Evolutionary conservation across 2,888 invertebrate species (phyloP), one percentile per base, ranked within the genome.

Genomic region (Spodoptera picta): DNA sequence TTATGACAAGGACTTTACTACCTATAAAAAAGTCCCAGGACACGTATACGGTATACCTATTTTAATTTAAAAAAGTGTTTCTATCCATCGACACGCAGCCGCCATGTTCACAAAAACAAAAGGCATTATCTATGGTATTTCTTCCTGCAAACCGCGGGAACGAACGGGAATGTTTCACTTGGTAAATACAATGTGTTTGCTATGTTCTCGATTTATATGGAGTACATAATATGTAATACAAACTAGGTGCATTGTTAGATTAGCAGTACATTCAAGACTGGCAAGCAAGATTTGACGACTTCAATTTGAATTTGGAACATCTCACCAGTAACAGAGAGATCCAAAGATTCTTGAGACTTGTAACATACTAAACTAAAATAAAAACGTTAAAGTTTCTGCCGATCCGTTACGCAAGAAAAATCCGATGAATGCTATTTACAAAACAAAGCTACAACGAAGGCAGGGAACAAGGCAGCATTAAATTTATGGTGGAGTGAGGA

Each of bases 401-500:
- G 31, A 31, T 31, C 31, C 31, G 31, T 31, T 31, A 36, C 36
- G 36, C 36, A 36, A 9, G 9, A 9, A 36, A 36, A 36, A 36
- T 9, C 36, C 36, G 9, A 36, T 36, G 7, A 36, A 36, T 36
- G 36, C 36, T 70, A 70, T 77, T 76, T 70, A 74, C 65, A 80
- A 83, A 85, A 80, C 81, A 83, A 84, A 83, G 81, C 82, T 82
- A 75, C 79, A 83, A 83, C 73, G 75, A 77, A 77, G 82, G 78
- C 76, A 64, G 75, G 76, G 83, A 86, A 90, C 88, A 90, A 88
- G 89, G 89, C 87, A 87, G 85, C 86, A 85, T 90, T 87, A 86
- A 89, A 91, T 90, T 90, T 87, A 90, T 84, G 86, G 82, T 83
- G 81, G 83, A 87, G 84, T 87, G 87, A 87, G 85, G 84, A 84